These are phyloP conservation scores for Mycteria americana DNA, from an alignment of 2,797 vertebrate genomes.

Conservation along the genomic window DNA sequence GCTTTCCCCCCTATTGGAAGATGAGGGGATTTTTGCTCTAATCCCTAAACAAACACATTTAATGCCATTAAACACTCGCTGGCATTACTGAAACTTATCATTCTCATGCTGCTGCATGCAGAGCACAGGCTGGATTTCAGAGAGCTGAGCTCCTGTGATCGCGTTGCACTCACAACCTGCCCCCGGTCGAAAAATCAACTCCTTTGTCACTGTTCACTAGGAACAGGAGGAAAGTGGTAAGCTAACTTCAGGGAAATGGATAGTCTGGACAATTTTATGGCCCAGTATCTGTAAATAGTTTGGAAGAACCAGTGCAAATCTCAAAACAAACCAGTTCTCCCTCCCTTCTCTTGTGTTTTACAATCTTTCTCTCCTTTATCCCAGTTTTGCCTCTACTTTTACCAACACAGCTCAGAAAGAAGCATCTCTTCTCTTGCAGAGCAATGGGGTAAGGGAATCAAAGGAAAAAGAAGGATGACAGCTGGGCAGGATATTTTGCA, in stretches of 20 bases:
- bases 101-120: background rate
- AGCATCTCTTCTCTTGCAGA: background rate
- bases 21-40: slow-evolving; percentile 25
- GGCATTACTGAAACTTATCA: background rate
- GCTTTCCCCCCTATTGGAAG: background rate
- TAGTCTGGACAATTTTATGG: background rate
- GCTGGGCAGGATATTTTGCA: background rate
- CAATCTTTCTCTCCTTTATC: background rate
- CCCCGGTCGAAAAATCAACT: background rate
- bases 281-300: background rate
- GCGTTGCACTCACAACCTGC: background rate
- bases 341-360: background rate
- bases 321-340: background rate
- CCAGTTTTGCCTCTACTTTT: background rate
- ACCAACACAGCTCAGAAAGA: background rate
- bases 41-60: slow-evolving; percentile 48
- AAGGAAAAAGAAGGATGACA: background rate
- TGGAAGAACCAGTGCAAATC: background rate
- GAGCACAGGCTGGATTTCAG: background rate
- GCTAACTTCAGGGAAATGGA: background rate
- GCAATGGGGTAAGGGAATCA: background rate
- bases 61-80: slow-evolving; percentile 22
- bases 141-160: background rate
- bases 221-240: background rate
- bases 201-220: background rate